phyloP scores from a whole-genome alignment of 2,888 invertebrate genomes.

The Mythimna vitellina region DNA sequence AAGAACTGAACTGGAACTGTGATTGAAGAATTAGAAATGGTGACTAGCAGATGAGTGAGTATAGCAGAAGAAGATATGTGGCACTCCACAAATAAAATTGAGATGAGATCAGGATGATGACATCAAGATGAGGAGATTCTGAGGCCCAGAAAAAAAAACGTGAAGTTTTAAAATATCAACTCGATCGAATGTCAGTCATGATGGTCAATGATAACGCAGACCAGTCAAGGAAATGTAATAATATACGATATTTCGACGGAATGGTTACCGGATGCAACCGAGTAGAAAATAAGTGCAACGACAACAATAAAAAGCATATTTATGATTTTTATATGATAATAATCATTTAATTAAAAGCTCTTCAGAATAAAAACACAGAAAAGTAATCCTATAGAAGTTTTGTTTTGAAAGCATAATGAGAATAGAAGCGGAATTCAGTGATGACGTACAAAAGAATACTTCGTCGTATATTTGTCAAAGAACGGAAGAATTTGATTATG shows the following conservation, averaged over 20 bases:
- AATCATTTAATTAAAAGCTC: neutral
- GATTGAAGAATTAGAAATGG: too few species aligned
- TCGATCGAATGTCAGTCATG: neutral
- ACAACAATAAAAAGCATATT: neutral
- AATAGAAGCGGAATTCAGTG: constrained; percentile 18
- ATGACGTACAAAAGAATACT: constrained; percentile 45
- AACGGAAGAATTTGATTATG: constrained; percentile 38
- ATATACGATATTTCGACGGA: neutral
- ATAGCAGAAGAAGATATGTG: too few species aligned
- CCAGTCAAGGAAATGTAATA: neutral
- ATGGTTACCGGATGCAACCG: neutral
- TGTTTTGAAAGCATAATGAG: constrained; percentile 9
- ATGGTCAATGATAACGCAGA: neutral
- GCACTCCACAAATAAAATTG: too few species aligned
- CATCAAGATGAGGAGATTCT: too few species aligned
- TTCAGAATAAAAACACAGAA: neutral
- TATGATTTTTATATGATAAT: neutral
- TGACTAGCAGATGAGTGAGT: too few species aligned
- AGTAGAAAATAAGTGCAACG: neutral
- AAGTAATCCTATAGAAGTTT: neutral
- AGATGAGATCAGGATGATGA: too few species aligned
- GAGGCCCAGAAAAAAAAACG: too few species aligned
- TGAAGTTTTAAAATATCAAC: neutral
- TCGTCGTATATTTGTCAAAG: constrained; percentile 21
- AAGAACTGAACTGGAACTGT: constrained; percentile 4